phyloP scores from a whole-genome alignment of 92 coral and sea anemone species.

The Scolanthus callimorphus region DNA sequence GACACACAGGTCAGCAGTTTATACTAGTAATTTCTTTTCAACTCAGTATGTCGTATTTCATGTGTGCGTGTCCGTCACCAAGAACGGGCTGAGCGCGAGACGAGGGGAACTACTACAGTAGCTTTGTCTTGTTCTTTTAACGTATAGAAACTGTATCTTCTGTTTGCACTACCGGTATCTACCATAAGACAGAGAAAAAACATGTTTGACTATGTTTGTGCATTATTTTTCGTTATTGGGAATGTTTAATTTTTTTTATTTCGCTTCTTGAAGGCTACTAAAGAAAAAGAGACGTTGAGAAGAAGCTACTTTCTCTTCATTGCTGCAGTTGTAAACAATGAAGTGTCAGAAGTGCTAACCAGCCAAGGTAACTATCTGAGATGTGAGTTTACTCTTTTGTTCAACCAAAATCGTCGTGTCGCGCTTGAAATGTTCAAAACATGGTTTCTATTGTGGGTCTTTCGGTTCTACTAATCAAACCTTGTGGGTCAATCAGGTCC shows the following conservation, averaged over 20 bases:
- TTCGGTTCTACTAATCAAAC: too few species aligned
- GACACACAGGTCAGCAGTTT: conserved; percentile 83
- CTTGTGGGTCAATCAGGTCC: too few species aligned
- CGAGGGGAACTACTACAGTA: not conserved
- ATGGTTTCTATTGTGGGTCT: too few species aligned
- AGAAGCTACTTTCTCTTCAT: conserved; percentile 88
- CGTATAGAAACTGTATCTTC: not conserved
- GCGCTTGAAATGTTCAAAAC: too few species aligned
- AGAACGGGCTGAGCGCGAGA: too few species aligned
- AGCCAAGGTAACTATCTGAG: conserved; percentile 62
- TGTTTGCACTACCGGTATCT: too few species aligned
- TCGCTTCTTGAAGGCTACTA: conserved; percentile 80
- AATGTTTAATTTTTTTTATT: not conserved
- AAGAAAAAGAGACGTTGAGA: conserved; percentile 82
- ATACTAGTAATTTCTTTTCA: too few species aligned
- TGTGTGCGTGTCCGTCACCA: too few species aligned
- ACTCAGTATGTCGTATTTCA: too few species aligned
- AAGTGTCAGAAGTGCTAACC: conserved; percentile 78
- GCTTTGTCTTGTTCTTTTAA: not conserved
- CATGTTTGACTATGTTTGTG: not conserved
- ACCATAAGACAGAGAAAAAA: too few species aligned
- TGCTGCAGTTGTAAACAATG: conserved; percentile 82
- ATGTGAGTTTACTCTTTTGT: too few species aligned
- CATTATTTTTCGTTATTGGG: not conserved
- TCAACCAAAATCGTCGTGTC: too few species aligned